Conservation (phyloP, 2,113 vertebrate genomes). For the Pluvialis apricaria region DNA sequence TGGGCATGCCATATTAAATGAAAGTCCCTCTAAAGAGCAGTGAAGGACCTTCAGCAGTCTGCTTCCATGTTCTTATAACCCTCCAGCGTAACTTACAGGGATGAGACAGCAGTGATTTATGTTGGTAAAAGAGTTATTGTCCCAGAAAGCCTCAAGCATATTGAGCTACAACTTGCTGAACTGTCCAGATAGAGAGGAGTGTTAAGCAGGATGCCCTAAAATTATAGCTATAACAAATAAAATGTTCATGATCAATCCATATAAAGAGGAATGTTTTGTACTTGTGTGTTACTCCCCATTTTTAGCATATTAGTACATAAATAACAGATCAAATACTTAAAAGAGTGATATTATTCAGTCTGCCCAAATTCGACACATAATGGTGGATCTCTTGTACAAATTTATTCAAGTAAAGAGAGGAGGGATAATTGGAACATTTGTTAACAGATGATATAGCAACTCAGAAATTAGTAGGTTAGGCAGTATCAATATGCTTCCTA, state of each 20-base stretch:
- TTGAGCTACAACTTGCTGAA: conserved; percentile 1
- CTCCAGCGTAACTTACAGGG: conserved; percentile 58
- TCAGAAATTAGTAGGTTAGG: neutral
- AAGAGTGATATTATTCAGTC: neutral
- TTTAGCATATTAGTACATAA: neutral
- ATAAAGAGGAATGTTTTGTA: neutral
- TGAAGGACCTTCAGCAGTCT: conserved; percentile 63
- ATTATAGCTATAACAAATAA: conserved; percentile 16
- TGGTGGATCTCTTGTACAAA: neutral
- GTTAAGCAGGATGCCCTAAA: conserved; percentile 37
- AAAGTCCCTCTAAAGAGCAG: conserved; percentile 71
- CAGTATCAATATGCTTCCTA: neutral
- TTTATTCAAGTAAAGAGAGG: neutral
- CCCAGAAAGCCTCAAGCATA: conserved; percentile 48
- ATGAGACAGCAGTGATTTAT: conserved; percentile 64
- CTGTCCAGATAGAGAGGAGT: conserved; percentile 26
- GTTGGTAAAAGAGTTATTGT: conserved; percentile 71
- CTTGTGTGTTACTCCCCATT: neutral
- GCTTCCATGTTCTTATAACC: conserved; percentile 60
- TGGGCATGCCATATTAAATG: conserved; percentile 43
- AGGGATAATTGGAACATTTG: neutral
- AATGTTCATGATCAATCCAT: neutral
- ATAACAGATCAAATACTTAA: neutral
- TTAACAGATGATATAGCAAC: neutral
- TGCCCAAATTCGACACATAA: neutral